These are phyloP conservation scores for Meghimatium bilineatum DNA, from an alignment of 2,888 invertebrate genomes.

Conservation along the genomic window DNA sequence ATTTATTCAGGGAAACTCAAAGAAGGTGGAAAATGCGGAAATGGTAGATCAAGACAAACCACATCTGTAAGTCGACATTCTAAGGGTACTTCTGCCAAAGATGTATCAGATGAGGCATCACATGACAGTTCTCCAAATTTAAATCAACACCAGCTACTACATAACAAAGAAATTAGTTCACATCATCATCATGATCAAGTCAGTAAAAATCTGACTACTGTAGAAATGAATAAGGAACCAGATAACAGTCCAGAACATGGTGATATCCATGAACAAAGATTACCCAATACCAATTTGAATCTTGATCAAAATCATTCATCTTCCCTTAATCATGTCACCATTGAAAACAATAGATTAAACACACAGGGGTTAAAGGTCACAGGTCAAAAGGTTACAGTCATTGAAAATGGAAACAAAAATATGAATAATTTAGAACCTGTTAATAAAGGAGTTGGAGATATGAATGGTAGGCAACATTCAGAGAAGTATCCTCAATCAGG, in stretches of 20 bases:
- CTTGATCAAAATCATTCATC: not conserved
- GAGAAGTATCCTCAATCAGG: not conserved
- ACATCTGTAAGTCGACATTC: constrained; percentile 12
- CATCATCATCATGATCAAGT: not conserved
- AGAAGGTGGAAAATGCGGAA: not conserved
- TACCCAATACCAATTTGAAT: constrained; percentile 34
- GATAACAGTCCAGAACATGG: not conserved
- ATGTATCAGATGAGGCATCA: not conserved
- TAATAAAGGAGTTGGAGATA: not conserved
- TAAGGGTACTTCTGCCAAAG: constrained; percentile 4
- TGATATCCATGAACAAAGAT: constrained; percentile 55
- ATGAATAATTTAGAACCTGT: not conserved
- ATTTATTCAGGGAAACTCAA: not conserved
- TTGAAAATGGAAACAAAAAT: constrained; percentile 16
- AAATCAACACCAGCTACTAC: not conserved
- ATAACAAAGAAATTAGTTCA: not conserved
- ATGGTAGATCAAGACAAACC: not conserved
- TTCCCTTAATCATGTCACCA: not conserved
- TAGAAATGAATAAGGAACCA: not conserved
- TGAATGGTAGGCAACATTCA: not conserved
- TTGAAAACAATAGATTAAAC: constrained; percentile 1
- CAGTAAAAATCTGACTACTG: not conserved
- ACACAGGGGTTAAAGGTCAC: not conserved
- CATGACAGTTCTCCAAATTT: constrained; percentile 1
- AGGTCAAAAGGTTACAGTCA: not conserved